These are phyloP conservation scores for Apantesis nais DNA, from an alignment of 2,888 invertebrate species.

Conservation along the genomic window DNA sequence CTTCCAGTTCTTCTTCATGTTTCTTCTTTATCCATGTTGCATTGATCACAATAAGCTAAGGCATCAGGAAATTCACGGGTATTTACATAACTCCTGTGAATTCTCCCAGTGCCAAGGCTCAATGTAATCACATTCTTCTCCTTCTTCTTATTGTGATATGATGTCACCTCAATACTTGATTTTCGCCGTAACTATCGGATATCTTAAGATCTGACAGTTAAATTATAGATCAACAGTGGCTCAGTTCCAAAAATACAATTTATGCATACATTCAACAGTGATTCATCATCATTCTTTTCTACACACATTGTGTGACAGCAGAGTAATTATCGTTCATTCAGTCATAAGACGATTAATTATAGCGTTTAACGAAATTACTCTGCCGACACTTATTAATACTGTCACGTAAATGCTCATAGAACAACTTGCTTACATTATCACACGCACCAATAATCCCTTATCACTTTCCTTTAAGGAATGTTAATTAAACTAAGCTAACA, in stretches of 20 bases:
- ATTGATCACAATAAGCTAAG: conserved; percentile 69
- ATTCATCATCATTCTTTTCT: conserved; percentile 60
- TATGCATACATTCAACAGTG: conserved; percentile 63
- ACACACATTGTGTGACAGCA: conserved; percentile 68
- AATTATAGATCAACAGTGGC: not conserved
- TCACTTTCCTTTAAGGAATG: conserved; percentile 82
- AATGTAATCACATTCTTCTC: conserved; percentile 51
- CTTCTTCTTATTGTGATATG: conserved; percentile 23
- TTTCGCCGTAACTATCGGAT: not conserved
- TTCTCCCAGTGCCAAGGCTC: conserved; percentile 86
- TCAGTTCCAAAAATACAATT: conserved; percentile 46
- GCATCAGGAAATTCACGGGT: conserved; percentile 87
- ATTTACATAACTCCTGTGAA: conserved; percentile 82
- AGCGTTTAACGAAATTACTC: conserved; percentile 56
- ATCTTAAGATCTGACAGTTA: not conserved
- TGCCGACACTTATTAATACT: conserved; percentile 78
- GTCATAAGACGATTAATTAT: conserved; percentile 49
- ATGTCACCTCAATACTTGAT: not conserved
- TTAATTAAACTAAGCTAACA: conserved; percentile 79
- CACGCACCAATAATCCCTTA: conserved; percentile 76
- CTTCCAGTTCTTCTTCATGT: conserved; percentile 39
- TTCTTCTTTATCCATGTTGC: conserved; percentile 33
- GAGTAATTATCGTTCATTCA: conserved; percentile 50
- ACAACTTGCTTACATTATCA: conserved; percentile 69
- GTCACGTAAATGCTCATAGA: conserved; percentile 81